Percentiles rank a stretch among this genome's conserved stretches.
Conservation (phyloP, 1,140 invertebrate species). For the Dendroctonus valens region DNA sequence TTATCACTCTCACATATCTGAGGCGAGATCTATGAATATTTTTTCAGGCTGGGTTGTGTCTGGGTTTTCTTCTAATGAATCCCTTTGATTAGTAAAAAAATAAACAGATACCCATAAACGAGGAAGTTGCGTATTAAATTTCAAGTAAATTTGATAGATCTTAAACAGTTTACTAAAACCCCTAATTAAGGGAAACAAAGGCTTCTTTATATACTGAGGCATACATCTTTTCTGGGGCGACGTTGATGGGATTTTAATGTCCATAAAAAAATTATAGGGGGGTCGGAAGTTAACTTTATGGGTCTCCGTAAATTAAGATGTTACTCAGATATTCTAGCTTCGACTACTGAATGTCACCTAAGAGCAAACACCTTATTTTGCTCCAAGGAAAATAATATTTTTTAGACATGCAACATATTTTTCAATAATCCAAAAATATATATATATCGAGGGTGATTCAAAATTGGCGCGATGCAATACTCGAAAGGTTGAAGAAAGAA, state of each 20-base stretch:
- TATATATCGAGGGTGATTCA: no score
- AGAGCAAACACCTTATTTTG: no score
- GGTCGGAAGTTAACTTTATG: neutral
- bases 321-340: no score
- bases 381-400: no score
- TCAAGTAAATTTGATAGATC: neutral
- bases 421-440: no score
- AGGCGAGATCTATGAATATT: conserved; percentile 6
- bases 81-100: conserved; percentile 1
- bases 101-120: conserved; percentile 7
- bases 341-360: no score
- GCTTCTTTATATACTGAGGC: neutral
- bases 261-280: neutral
- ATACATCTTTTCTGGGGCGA: neutral
- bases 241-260: conserved; percentile 1
- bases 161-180: conserved; percentile 5
- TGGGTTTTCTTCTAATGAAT: neutral
- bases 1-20: neutral
- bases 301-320: no score
- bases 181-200: conserved; percentile 11
- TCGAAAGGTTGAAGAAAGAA: no score
- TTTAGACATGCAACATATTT: no score
- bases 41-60: neutral
- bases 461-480: no score
- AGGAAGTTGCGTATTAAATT: conserved; percentile 5